Conservation (phyloP, 2,888 invertebrate species). For the Ennomos fuscantarius region DNA sequence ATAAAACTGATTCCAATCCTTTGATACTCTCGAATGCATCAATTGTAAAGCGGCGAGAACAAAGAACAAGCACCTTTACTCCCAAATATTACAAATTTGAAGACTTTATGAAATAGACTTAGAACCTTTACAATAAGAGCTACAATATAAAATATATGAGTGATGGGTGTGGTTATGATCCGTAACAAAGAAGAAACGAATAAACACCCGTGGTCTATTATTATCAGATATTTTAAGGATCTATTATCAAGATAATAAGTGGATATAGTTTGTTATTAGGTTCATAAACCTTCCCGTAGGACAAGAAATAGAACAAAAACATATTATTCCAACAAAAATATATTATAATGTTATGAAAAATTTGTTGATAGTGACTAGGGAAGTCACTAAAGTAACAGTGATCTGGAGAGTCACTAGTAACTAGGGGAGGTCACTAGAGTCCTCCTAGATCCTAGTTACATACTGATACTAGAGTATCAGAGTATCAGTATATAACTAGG, state of each 20-base stretch:
- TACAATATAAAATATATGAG: background rate
- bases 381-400: too few species aligned
- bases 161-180: conserved; percentile 1
- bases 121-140: conserved; percentile 12
- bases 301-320: conserved; percentile 2
- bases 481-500: too few species aligned
- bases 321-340: background rate
- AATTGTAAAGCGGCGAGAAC: conserved; percentile 55
- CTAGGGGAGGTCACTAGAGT: too few species aligned
- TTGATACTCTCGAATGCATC: conserved; percentile 46
- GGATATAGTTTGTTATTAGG: conserved; percentile 47
- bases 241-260: conserved; percentile 55
- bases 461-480: too few species aligned
- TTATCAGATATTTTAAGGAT: conserved; percentile 53
- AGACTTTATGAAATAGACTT: conserved; percentile 15
- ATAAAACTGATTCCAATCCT: conserved; percentile 44
- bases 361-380: too few species aligned
- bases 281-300: conserved; percentile 14
- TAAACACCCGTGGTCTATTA: conserved; percentile 49
- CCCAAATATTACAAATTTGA: conserved; percentile 1
- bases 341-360: background rate
- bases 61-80: conserved; percentile 36
- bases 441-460: too few species aligned
- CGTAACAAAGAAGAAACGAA: conserved; percentile 41
- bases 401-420: too few species aligned